Evolutionary conservation across 2,797 vertebrate species (phyloP).

Genomic region (Glyptemys insculpta): DNA sequence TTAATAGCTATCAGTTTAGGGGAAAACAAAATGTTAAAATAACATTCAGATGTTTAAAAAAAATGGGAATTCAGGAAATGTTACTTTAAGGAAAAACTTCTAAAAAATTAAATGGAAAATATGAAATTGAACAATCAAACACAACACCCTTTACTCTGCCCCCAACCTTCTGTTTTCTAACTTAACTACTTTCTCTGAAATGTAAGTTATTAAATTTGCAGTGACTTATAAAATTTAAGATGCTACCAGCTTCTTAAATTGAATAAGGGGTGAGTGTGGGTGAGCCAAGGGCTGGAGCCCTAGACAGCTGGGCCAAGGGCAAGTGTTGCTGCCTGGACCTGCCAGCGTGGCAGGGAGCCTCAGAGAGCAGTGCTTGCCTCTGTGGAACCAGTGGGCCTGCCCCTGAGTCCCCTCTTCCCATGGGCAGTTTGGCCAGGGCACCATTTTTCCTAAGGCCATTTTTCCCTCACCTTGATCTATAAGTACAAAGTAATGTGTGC

Average conservation of each 20-base stretch:
- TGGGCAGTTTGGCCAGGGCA: neutral
- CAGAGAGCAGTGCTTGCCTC: neutral
- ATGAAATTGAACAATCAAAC: neutral
- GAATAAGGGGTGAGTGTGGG: neutral
- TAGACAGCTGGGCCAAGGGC: neutral
- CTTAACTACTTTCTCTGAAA: neutral
- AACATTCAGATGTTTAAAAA: too few relatives aligned
- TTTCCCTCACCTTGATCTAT: neutral
- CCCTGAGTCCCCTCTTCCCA: neutral
- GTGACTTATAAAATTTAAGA: neutral
- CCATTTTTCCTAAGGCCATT: neutral
- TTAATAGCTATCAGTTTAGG: neutral
- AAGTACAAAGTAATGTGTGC: neutral
- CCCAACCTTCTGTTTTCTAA: accelerated
- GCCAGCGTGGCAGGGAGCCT: neutral
- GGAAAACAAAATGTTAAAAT: neutral
- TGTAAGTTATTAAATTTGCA: neutral
- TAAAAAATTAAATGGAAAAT: neutral
- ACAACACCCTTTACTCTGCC: neutral
- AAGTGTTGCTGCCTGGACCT: too few relatives aligned
- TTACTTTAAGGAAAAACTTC: neutral
- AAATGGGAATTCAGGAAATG: accelerated
- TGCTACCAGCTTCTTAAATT: neutral
- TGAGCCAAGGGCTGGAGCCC: neutral
- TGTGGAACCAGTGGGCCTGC: neutral